Percentiles rank a stretch among this genome's conserved stretches.
Conservation (phyloP, 2,888 invertebrate genomes). For the Arctia plantaginis region DNA sequence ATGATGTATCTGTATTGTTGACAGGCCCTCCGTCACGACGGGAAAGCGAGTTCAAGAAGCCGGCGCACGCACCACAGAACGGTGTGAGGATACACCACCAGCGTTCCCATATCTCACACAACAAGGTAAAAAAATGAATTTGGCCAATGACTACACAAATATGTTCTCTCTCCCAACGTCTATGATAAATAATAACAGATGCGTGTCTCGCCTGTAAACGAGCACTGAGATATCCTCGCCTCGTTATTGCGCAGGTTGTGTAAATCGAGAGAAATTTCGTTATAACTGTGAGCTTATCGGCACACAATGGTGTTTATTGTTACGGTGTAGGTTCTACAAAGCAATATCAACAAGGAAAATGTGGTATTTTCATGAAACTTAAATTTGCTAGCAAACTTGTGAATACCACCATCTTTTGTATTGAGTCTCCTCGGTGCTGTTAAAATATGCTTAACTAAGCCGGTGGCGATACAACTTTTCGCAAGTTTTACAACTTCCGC, state of each 20-base stretch:
- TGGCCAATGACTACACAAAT: slow-evolving; percentile 24
- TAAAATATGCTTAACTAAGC: slow-evolving; percentile 51
- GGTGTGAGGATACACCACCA: slow-evolving; percentile 76
- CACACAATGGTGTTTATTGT: slow-evolving; percentile 59
- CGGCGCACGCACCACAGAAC: slow-evolving; percentile 84
- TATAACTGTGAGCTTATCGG: slow-evolving; percentile 44
- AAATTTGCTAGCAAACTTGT: slow-evolving; percentile 49
- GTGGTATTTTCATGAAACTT: slow-evolving; percentile 55
- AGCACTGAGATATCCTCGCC: slow-evolving; percentile 33
- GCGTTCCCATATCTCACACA: slow-evolving; percentile 71
- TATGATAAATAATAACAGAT: slow-evolving; percentile 59
- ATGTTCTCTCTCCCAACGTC: slow-evolving; percentile 32
- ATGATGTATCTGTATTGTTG: slow-evolving; percentile 55
- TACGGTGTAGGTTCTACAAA: slow-evolving; percentile 46
- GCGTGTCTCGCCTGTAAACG: slow-evolving; percentile 57
- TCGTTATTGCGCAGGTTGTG: slow-evolving; percentile 43
- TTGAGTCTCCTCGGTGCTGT: slow-evolving; percentile 38
- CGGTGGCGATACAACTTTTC: slow-evolving; percentile 43
- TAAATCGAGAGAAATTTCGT: slow-evolving; percentile 50
- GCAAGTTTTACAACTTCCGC: slow-evolving; percentile 33
- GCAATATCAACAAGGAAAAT: slow-evolving; percentile 53
- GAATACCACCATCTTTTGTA: slow-evolving; percentile 42
- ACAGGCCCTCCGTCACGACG: slow-evolving; percentile 83
- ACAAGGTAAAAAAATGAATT: slow-evolving; percentile 67
- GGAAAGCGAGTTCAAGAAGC: slow-evolving; percentile 88